Base-by-base conservation (phyloP, 2,113 vertebrate species). In the Etheostoma cragini region DNA sequence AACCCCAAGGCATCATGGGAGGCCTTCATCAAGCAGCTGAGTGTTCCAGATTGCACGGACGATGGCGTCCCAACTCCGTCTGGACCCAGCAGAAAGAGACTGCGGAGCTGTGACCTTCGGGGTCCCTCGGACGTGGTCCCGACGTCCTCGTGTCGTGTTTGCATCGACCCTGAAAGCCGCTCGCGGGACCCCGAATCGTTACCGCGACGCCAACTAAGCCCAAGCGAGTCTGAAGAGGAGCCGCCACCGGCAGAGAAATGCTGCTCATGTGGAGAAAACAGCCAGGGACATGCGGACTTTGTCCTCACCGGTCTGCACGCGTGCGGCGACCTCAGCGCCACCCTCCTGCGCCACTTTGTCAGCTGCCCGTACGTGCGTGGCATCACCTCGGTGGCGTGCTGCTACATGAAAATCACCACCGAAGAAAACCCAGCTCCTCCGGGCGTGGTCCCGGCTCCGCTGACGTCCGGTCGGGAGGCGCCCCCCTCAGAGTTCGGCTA, bases 341-440 rank as follows among this genome's bases (percentile, higher is more conserved):
- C 98, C 15, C 94, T 98, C 57, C 95, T 99, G 8, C 94, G 95
- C 2, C 97, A 97, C 85, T 99, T 99, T 1, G 91, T 86, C 83
- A 73, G 65, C 74, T 96, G 97, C 81, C 96, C 97, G 0, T 72
- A 92, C 0, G 95, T 97, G 12, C 92, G 85, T 0, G 97, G 95
- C 8, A 90, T 99, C 80, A 97, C 97, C 13, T 96, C 96, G 0
- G 98, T 96, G 47, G 96, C 96, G 5, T 99, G 98, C 61, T 99
- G 98, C 91, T 97, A 99, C 94, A 99, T 99, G 98, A 99, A 99
- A 61, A 84, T 98, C 58, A 96, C 95, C 0, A 96, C 96, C 6
- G 42, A 58, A 16, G 95, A 95, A 19, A 77, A 92, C 22, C 53
- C 84, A 1, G 0, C 38, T 13, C 57, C 93, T 1, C 93, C 95